phyloP scores from a whole-genome alignment of 2,797 vertebrate species.

The Phrynocephalus forsythii region DNA sequence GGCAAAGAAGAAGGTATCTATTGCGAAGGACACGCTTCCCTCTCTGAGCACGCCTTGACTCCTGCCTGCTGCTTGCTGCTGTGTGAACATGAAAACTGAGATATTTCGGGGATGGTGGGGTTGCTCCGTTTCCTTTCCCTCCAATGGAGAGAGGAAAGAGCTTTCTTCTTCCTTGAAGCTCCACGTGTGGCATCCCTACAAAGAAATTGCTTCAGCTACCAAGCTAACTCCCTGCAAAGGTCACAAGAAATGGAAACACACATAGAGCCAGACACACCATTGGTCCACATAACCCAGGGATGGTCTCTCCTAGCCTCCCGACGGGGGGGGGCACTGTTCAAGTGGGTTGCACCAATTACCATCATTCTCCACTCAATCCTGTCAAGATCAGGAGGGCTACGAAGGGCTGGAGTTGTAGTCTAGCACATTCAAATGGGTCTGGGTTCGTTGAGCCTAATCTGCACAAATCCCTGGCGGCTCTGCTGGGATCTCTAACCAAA shows the following conservation, averaged over 20 bases:
- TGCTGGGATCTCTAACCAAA: not conserved
- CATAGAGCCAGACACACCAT: not conserved
- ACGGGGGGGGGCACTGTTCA: not conserved
- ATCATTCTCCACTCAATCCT: not conserved
- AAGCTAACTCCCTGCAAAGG: conserved; percentile 20
- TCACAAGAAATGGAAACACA: not conserved
- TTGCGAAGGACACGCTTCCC: conserved; percentile 78
- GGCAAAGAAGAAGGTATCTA: conserved; percentile 94
- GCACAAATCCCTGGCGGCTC: not conserved
- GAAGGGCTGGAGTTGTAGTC: not conserved
- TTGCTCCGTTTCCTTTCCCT: conserved; percentile 50
- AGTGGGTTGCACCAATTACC: not conserved
- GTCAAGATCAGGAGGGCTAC: not conserved
- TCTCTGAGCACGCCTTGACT: conserved; percentile 75
- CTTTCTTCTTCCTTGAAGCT: conserved; percentile 44
- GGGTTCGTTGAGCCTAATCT: not conserved
- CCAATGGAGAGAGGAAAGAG: conserved; percentile 65
- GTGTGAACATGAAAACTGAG: conserved; percentile 72
- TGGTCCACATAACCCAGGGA: not conserved
- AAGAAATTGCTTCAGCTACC: conserved; percentile 4
- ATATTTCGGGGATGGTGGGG: conserved; percentile 34
- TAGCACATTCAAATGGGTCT: not conserved
- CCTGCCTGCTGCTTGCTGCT: conserved; percentile 81
- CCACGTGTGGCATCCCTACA: conserved; percentile 23
- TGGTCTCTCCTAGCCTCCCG: not conserved